Conservation (phyloP, 2,113 vertebrate genomes). For the Syngnathus scovelli region DNA sequence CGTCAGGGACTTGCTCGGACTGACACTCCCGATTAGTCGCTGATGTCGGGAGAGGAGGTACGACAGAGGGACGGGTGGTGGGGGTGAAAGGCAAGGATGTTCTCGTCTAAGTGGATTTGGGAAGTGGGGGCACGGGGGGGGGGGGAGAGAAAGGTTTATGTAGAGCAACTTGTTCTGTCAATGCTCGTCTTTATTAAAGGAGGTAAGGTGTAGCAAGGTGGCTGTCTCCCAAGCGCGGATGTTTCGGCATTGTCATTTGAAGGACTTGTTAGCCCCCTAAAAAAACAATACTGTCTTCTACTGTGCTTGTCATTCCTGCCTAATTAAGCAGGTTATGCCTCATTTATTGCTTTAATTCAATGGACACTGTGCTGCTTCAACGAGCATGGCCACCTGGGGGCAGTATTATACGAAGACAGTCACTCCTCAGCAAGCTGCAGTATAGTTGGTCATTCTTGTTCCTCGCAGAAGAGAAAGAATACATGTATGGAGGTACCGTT, state of each 20-base stretch:
- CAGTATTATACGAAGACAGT: no score
- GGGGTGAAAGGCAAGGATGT: slow-evolving; percentile 41
- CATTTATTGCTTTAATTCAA: no score
- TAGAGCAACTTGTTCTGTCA: slow-evolving; percentile 32
- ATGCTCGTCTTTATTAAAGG: slow-evolving; percentile 42
- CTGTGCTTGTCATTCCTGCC: no score
- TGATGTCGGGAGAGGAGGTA: slow-evolving; percentile 16
- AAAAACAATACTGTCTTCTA: not conserved
- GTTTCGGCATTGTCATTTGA: slow-evolving; percentile 7
- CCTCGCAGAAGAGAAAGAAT: no score
- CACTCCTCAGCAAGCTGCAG: no score
- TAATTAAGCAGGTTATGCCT: no score
- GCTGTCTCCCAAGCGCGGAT: slow-evolving; percentile 11
- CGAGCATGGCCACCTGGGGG: no score
- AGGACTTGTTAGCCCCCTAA: slow-evolving; percentile 10
- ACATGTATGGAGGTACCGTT: no score
- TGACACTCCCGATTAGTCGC: slow-evolving; percentile 60
- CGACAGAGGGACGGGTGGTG: not conserved
- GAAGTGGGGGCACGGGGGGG: not conserved
- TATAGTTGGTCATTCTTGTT: no score
- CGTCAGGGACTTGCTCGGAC: slow-evolving; percentile 46
- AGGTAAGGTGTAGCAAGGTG: slow-evolving; percentile 24
- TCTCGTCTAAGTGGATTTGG: slow-evolving; percentile 58
- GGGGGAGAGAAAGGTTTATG: slow-evolving; percentile 35
- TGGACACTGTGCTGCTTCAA: no score